phyloP scores from a whole-genome alignment of 2,797 vertebrate species.

The Thalassophryne amazonica region DNA sequence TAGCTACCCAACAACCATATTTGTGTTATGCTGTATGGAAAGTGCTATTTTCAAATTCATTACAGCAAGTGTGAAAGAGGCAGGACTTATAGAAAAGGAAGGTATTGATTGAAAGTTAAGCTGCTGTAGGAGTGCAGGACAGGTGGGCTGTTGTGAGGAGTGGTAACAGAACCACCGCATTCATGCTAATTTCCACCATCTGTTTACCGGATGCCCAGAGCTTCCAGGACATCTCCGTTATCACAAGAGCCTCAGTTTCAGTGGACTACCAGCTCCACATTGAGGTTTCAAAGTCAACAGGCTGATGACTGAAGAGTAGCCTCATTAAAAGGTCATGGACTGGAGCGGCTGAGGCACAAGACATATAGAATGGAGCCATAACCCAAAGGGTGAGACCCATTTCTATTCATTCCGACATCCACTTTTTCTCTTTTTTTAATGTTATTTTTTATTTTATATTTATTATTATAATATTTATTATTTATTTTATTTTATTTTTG shows the following conservation, averaged over 20 bases:
- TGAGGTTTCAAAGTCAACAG: constrained; percentile 40
- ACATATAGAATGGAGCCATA: not conserved
- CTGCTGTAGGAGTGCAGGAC: constrained; percentile 7
- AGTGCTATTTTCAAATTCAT: not conserved
- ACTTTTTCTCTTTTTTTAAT: too few relatives aligned
- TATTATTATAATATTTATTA: too few relatives aligned
- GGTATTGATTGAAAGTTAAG: not conserved
- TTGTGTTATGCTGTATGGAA: not conserved
- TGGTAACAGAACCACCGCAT: constrained; percentile 29
- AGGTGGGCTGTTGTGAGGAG: constrained; percentile 16
- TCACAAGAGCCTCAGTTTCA: constrained; percentile 44
- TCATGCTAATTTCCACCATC: constrained; percentile 70
- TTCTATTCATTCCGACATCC: too few relatives aligned
- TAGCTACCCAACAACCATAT: not conserved
- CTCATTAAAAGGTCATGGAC: constrained; percentile 70
- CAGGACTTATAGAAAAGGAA: not conserved
- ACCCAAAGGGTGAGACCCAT: too few relatives aligned
- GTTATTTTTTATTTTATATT: too few relatives aligned
- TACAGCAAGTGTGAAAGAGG: not conserved
- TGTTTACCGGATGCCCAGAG: constrained; percentile 54
- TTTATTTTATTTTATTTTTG: too few relatives aligned
- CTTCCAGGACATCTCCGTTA: constrained; percentile 44
- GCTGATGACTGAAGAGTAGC: constrained; percentile 57
- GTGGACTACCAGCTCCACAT: constrained; percentile 61
- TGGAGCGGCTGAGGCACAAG: constrained; percentile 27